These are phyloP conservation scores for Eretmochelys imbricata DNA, from an alignment of 2,113 vertebrate species.

Conservation along the genomic window DNA sequence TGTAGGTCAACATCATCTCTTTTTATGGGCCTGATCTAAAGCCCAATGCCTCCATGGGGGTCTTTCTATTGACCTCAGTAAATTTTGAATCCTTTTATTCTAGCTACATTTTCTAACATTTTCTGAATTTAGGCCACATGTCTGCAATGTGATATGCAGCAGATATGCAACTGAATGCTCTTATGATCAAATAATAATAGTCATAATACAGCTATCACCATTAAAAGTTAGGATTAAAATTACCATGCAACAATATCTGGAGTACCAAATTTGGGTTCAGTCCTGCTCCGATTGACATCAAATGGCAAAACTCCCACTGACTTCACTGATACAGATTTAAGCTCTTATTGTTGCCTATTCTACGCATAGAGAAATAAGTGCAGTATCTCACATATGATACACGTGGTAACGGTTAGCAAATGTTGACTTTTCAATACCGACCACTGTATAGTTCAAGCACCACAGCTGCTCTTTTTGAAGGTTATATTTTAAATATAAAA, in stretches of 20 bases:
- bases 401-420: neutral
- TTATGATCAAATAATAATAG: neutral
- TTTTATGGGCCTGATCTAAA: neutral
- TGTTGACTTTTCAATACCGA: neutral
- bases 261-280: neutral
- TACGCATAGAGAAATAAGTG: neutral
- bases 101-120: neutral
- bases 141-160: neutral
- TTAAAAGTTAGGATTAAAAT: neutral
- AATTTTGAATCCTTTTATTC: neutral
- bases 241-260: neutral
- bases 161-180: neutral
- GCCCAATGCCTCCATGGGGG: neutral
- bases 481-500: neutral
- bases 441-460: neutral
- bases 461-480: neutral
- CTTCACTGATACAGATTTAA: neutral
- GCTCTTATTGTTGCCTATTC: neutral
- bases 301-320: neutral
- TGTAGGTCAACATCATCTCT: neutral
- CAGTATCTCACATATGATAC: neutral
- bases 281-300: neutral
- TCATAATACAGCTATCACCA: neutral
- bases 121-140: neutral
- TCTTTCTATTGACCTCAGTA: neutral